These are phyloP conservation scores for Toxotes chatareus DNA, from an alignment of 2,113 vertebrate genomes.

Conservation along the genomic window DNA sequence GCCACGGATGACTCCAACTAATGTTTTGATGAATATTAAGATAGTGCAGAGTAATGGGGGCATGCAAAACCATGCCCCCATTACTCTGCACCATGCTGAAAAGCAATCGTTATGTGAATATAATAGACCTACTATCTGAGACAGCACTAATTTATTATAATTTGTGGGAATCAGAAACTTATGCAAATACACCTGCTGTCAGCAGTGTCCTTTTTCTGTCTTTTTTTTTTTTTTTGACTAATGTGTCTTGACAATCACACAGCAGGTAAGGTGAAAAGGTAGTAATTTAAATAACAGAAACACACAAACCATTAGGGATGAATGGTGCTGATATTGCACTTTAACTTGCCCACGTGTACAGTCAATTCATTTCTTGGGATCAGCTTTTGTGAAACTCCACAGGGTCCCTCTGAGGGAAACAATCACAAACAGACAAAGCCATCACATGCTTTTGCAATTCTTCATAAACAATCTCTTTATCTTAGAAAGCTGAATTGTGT, in stretches of 20 bases:
- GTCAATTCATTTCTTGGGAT: not conserved
- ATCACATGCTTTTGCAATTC: not conserved
- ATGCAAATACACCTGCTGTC: not conserved
- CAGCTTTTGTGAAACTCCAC: not conserved
- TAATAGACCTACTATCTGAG: not conserved
- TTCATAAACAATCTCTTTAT: not conserved
- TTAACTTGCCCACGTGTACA: not conserved
- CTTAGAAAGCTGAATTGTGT: not conserved
- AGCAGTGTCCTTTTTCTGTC: not conserved
- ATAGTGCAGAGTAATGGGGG: conserved; percentile 1
- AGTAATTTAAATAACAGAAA: not conserved
- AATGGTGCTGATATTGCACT: not conserved
- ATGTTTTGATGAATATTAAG: conserved; percentile 13
- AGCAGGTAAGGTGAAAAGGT: not conserved
- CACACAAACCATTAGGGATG: not conserved
- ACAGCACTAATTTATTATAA: not conserved
- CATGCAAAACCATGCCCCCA: no score
- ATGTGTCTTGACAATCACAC: not conserved
- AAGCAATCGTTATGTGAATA: not conserved
- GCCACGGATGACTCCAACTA: not conserved
- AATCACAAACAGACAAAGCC: not conserved
- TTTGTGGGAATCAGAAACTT: not conserved
- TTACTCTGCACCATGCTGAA: not conserved
- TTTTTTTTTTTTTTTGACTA: not conserved
- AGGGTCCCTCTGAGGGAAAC: not conserved